phyloP scores from a whole-genome alignment of 1,140 invertebrate species.

The Arion vulgaris region DNA sequence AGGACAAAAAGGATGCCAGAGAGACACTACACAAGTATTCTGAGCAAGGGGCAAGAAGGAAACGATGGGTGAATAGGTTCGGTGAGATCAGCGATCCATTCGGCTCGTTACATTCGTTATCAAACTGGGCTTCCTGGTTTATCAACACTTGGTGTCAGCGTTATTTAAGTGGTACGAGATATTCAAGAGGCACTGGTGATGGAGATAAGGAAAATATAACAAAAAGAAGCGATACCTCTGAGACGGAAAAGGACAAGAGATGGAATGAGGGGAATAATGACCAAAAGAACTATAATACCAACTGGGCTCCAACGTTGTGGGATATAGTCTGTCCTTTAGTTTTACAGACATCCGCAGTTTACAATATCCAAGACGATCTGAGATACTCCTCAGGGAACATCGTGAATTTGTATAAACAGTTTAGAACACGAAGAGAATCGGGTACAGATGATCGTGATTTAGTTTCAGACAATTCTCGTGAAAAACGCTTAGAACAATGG shows the following conservation, averaged over 20 bases:
- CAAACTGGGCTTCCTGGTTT: background rate
- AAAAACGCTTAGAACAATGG: background rate
- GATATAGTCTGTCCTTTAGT: background rate
- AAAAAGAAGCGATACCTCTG: background rate
- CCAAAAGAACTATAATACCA: background rate
- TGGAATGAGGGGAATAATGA: conserved; percentile 4
- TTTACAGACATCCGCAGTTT: background rate
- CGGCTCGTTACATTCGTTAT: background rate
- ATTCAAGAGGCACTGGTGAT: background rate
- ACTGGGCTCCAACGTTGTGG: background rate
- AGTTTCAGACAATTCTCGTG: background rate
- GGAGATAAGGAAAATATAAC: background rate
- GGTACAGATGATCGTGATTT: background rate
- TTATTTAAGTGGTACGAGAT: background rate
- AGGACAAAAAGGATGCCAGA: background rate
- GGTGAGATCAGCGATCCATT: background rate
- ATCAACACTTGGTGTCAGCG: too few species aligned
- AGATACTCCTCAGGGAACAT: background rate
- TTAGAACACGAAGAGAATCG: background rate
- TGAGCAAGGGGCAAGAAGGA: background rate
- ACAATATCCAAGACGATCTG: background rate
- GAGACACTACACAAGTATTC: background rate
- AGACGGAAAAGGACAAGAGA: background rate
- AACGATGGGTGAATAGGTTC: background rate
- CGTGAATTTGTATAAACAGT: background rate